Percentiles rank a stretch among this genome's conserved stretches.
Evolutionary conservation across 2,797 vertebrate species (phyloP).

Genomic region (Sphenodon punctatus): DNA sequence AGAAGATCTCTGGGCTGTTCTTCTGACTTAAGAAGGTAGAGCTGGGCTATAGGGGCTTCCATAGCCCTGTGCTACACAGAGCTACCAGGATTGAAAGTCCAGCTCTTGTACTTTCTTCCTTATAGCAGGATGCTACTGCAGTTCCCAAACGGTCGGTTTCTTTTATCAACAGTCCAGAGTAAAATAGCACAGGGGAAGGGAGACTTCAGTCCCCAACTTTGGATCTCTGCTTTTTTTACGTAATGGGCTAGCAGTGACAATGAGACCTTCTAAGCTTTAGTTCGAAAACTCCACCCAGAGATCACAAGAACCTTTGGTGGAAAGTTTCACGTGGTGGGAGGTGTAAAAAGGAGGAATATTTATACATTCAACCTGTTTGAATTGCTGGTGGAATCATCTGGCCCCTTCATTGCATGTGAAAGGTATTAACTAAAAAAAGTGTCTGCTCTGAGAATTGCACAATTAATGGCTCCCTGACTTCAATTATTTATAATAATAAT

Average conservation of each 20-base stretch:
- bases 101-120: neutral
- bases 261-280: too few relatives aligned
- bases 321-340: neutral
- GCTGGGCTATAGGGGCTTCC: neutral
- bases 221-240: too few relatives aligned
- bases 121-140: neutral
- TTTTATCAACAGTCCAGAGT: neutral
- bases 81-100: neutral
- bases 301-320: too few relatives aligned
- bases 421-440: neutral
- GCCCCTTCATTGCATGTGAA: neutral
- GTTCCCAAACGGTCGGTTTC: neutral
- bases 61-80: neutral
- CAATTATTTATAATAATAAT: neutral
- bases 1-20: neutral
- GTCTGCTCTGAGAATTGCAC: neutral
- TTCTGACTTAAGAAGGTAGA: neutral
- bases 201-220: too few relatives aligned
- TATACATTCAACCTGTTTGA: neutral
- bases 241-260: neutral
- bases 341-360: neutral
- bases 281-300: too few relatives aligned
- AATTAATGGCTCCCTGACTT: neutral
- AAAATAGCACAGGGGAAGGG: neutral
- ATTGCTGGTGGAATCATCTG: neutral